Evolutionary conservation across 2,797 vertebrate genomes (phyloP).

Genomic region (Sebastes flavidus): DNA sequence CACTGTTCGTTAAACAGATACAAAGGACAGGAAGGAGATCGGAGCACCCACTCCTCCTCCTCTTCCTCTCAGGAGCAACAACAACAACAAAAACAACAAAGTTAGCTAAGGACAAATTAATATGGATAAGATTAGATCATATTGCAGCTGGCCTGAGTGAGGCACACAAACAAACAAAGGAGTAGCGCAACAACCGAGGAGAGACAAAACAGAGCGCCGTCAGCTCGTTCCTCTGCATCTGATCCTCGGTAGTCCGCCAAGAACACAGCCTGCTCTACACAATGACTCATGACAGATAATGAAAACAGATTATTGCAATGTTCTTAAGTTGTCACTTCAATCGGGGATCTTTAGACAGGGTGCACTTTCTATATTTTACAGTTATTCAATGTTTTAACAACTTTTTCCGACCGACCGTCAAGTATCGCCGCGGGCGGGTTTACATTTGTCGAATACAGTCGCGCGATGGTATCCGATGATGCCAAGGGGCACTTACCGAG

Average conservation of each 20-base stretch:
- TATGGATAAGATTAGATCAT: constrained; percentile 26
- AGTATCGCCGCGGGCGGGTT: too few relatives aligned
- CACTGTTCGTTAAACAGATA: constrained; percentile 11
- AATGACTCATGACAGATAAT: constrained; percentile 20
- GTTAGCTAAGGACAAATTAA: constrained; percentile 11
- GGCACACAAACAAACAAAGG: constrained; percentile 16
- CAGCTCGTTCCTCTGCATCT: constrained; percentile 7
- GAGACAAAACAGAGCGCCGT: constrained; percentile 8
- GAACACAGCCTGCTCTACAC: neutral
- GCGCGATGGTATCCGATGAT: too few relatives aligned
- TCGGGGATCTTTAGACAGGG: neutral
- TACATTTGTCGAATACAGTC: too few relatives aligned
- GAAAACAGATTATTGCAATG: constrained; percentile 3
- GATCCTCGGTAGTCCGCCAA: neutral
- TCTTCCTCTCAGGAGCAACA: neutral
- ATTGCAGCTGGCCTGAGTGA: neutral
- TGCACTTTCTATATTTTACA: neutral
- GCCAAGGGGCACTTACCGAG: too few relatives aligned
- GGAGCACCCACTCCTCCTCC: neutral
- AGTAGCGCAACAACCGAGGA: constrained; percentile 25
- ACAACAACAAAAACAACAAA: constrained; percentile 12
- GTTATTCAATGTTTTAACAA: neutral
- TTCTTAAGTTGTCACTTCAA: neutral
- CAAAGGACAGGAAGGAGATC: constrained; percentile 1
- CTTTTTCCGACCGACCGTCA: neutral